Percentiles rank a stretch among this genome's conserved stretches.
These are phyloP conservation scores for Hydractinia echinata DNA, from an alignment of 30 jellyfish, hydroid and myxozoan genomes.

Conservation along the genomic window DNA sequence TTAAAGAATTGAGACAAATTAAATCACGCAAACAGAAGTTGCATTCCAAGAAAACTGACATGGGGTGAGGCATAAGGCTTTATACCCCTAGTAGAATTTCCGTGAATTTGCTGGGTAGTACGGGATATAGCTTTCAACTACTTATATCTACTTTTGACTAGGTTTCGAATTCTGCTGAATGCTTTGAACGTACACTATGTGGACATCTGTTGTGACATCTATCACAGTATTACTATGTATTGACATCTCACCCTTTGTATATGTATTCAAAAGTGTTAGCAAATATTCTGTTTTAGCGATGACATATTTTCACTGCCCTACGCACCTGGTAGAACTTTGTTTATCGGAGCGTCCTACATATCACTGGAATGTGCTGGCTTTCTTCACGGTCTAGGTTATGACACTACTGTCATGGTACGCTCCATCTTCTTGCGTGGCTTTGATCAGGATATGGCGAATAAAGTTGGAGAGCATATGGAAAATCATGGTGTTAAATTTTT, in stretches of 20 bases:
- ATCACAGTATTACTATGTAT: neutral
- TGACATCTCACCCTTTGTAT: neutral
- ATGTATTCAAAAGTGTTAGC: neutral
- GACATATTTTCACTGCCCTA: conserved; percentile 72
- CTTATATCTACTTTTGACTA: no score
- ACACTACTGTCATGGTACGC: conserved; percentile 91
- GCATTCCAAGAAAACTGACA: no score
- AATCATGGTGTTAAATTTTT: conserved; percentile 57
- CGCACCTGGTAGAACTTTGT: conserved; percentile 87
- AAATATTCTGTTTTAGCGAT: conserved; percentile 45
- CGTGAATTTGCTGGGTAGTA: no score
- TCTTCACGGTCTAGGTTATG: conserved; percentile 83
- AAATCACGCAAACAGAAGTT: no score
- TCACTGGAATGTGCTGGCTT: conserved; percentile 96
- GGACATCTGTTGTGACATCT: neutral
- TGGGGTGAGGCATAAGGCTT: no score
- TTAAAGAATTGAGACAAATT: no score
- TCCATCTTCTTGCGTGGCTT: conserved; percentile 85
- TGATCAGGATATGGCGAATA: conserved; percentile 95
- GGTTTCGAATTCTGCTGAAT: no score
- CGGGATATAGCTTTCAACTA: no score
- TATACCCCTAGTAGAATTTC: no score
- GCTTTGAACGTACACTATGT: neutral
- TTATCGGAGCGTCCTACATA: conserved; percentile 88
- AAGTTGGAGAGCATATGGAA: conserved; percentile 74